These are phyloP conservation scores for Lytechinus variegatus DNA, from an alignment of 35 echinoderm and acorn worm species.

Conservation along the genomic window DNA sequence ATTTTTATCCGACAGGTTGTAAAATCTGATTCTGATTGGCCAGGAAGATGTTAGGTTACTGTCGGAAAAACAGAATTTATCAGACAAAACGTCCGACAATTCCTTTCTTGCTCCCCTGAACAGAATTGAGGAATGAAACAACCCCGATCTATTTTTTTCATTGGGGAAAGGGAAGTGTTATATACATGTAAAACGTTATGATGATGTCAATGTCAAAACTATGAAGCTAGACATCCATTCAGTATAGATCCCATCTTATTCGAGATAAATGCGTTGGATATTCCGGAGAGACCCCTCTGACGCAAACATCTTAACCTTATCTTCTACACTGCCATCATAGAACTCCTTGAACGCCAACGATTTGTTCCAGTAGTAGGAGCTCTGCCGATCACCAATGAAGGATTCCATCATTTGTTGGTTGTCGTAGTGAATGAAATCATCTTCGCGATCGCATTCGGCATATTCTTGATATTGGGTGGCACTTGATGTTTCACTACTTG, in stretches of 20 bases:
- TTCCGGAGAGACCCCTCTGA: neutral
- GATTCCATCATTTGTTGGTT: neutral
- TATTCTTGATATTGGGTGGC: neutral
- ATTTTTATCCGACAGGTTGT: too few species aligned
- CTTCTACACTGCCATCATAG: neutral
- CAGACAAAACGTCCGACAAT: too few species aligned
- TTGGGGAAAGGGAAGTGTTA: too few species aligned
- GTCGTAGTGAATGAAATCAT: neutral
- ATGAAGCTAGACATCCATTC: too few species aligned
- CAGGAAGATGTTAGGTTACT: too few species aligned
- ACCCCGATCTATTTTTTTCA: too few species aligned
- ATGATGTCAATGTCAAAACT: too few species aligned
- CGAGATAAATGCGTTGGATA: slow-evolving; percentile 11
- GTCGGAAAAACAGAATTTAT: too few species aligned
- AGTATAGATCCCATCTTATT: neutral
- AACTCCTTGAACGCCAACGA: neutral
- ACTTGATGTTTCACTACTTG: neutral
- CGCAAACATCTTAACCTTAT: neutral
- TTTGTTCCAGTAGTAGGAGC: neutral
- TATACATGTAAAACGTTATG: too few species aligned
- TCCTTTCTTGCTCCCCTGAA: too few species aligned
- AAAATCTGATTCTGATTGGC: too few species aligned
- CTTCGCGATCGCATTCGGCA: neutral
- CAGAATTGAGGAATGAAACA: too few species aligned
- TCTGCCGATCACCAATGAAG: neutral